Percentiles rank a stretch among this genome's conserved stretches.
Evolutionary conservation across 2,888 invertebrate species (phyloP).

Genomic region (Tillus elongatus): DNA sequence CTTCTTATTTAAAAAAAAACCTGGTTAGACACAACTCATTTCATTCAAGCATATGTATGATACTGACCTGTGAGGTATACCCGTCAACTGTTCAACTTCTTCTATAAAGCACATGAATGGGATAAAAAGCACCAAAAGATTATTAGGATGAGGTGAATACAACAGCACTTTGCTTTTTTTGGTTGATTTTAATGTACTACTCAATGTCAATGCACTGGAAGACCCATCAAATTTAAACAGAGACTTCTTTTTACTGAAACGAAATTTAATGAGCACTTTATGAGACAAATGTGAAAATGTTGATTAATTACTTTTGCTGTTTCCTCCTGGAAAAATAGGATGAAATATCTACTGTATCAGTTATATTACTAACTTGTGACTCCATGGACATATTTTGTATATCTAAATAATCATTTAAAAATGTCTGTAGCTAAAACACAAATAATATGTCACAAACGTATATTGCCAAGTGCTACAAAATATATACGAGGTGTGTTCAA

Average conservation of each 20-base stretch:
- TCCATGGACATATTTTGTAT: conserved; percentile 68
- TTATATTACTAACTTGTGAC: conserved; percentile 41
- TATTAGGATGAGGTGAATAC: conserved; percentile 64
- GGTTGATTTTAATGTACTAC: conserved; percentile 30
- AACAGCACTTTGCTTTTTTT: conserved; percentile 56
- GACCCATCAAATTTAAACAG: conserved; percentile 66
- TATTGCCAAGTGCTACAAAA: too few relatives aligned
- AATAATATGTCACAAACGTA: too few relatives aligned
- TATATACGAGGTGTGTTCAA: too few relatives aligned
- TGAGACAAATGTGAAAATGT: conserved; percentile 9
- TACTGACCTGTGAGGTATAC: conserved; percentile 20
- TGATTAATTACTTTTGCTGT: conserved; percentile 36
- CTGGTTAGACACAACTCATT: too few relatives aligned
- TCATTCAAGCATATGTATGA: too few relatives aligned
- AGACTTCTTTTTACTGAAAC: conserved; percentile 47
- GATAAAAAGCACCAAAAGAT: conserved; percentile 70
- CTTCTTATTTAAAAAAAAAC: too few relatives aligned
- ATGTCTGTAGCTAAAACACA: conserved; percentile 60
- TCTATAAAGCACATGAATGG: conserved; percentile 74
- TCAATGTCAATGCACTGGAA: conserved; percentile 38
- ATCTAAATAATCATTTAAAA: conserved; percentile 80
- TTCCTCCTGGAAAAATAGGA: conserved; percentile 47
- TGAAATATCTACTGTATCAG: conserved; percentile 47
- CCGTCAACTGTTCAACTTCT: conserved; percentile 67
- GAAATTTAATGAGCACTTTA: conserved; percentile 13